Evolutionary conservation across 1,140 invertebrate genomes (phyloP), one percentile per base, ranked within the genome.

Genomic region (Anagrus nilaparvatae): DNA sequence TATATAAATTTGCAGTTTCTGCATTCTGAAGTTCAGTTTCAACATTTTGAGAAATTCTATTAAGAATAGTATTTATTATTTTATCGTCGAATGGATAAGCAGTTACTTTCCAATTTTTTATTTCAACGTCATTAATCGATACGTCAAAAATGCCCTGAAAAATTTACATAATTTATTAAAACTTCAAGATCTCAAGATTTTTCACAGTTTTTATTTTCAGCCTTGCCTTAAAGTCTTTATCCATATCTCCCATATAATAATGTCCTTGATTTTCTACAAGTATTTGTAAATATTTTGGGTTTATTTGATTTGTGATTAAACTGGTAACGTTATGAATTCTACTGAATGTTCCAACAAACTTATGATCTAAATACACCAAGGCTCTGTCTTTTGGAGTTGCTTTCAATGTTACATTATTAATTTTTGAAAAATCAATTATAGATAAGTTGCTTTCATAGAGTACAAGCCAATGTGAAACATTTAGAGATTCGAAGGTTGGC

Each of bases 201-300:
- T n/a, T 2, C 16, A 32, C 21, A 33, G 31, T 31, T 14, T 47
- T 18, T 19, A 48, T 12, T 33, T 52, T 29, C 8, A 50, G 19
- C 18, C 24, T 37, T 54, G 78, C 84, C 71, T 87, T 87, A 10
- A 66, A 74, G 53, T 87, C 82, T 47, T 79, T 75, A 12, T 58
- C n/a, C n/a, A n/a, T 52, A 24, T 53, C 53, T 29, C 82, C 81
- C 57, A 70, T 87, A 51, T 82, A 84, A 12, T 87, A 69, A 30
- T 85, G 69, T 31, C 86, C 87, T 65, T 85, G 81, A 58, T 86
- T 89, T 63, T 91, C 86, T 0, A 90, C 83, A 0, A 90, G 56
- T 25, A 91, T 66, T 33, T 76, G 73, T 8, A 91, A 53, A 0
- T 56, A 62, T 20, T 73, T 69, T 6, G 72, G 75, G n/a, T 67